phyloP scores from a whole-genome alignment of 2,797 vertebrate species.

The Cercopithecus neglectus region DNA sequence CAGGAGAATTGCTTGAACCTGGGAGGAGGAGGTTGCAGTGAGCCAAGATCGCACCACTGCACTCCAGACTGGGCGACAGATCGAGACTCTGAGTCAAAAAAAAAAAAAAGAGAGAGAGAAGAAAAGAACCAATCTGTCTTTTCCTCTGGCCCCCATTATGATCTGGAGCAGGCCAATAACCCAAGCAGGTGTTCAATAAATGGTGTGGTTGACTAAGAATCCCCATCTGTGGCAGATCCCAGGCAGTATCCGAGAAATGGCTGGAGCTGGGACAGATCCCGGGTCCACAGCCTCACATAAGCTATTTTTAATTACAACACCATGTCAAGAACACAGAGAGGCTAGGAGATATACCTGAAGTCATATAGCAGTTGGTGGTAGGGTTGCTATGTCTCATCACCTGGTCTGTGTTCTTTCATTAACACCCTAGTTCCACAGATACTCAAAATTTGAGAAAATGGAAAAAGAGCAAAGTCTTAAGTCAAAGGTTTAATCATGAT shows the following conservation, averaged over 20 bases:
- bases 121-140: not conserved
- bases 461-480: conserved; percentile 44
- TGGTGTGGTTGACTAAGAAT: not conserved
- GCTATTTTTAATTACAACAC: not conserved
- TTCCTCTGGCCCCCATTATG: not conserved
- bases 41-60: too few species aligned
- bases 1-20: too few species aligned
- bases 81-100: not conserved
- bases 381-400: not conserved
- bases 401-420: not conserved
- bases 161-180: not conserved
- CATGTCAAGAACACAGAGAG: conserved; percentile 2
- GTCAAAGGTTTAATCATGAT: conserved; percentile 70
- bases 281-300: not conserved
- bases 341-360: not conserved
- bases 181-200: not conserved
- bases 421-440: not conserved
- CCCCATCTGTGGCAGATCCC: not conserved
- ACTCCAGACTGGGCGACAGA: not conserved
- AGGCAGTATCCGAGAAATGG: not conserved
- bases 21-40: not conserved
- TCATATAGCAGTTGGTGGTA: not conserved
- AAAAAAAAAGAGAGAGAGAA: not conserved
- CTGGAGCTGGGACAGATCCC: not conserved
- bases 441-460: conserved; percentile 44